A percentile compares a stretch with the other conserved stretches of the same genome.
Conservation (phyloP, 2,888 invertebrate genomes). For the Graphium colonna region DNA sequence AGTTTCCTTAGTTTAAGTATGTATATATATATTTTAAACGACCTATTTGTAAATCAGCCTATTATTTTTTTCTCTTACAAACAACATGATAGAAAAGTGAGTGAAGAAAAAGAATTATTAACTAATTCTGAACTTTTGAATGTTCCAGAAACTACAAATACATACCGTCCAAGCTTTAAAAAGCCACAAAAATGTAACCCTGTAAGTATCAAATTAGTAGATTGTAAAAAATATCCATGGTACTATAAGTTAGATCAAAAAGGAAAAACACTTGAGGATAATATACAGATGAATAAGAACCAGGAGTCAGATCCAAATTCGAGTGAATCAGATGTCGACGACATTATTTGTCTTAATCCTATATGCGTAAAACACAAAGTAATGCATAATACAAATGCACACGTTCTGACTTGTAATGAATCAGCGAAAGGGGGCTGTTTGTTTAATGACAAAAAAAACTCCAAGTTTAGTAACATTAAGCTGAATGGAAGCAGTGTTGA, state of each 20-base stretch:
- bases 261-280: not conserved
- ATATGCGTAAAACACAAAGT: not conserved
- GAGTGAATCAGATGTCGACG: not conserved
- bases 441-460: too few species aligned
- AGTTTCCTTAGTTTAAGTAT: too few species aligned
- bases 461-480: not conserved
- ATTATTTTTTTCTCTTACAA: too few species aligned
- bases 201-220: constrained; percentile 31
- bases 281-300: not conserved
- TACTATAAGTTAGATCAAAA: constrained; percentile 22
- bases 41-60: too few species aligned
- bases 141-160: too few species aligned
- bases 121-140: too few species aligned
- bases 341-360: not conserved
- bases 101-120: too few species aligned
- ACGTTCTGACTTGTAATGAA: constrained; percentile 1
- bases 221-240: constrained; percentile 32
- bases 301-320: not conserved
- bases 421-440: not conserved
- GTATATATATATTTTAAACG: too few species aligned
- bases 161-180: too few species aligned
- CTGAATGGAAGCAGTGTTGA: not conserved
- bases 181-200: constrained; percentile 32
- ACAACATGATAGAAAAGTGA: too few species aligned
- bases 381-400: not conserved